Percentiles rank a stretch among this genome's conserved stretches.
Evolutionary conservation across 2,797 vertebrate species (phyloP).

Genomic region (Clarias platycephalus): DNA sequence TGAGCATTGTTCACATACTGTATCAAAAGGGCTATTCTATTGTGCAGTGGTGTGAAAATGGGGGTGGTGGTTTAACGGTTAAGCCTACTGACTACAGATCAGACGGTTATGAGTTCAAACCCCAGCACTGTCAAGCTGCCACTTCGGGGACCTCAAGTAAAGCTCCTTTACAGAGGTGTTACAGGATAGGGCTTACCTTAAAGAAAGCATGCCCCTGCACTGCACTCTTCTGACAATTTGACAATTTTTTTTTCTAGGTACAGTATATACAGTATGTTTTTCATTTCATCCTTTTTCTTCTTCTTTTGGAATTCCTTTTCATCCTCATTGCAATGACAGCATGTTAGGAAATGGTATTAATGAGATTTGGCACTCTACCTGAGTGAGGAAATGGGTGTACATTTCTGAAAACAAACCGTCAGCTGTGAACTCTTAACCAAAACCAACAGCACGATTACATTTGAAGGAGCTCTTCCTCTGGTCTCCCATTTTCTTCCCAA

Average conservation of each 20-base stretch:
- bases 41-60: neutral
- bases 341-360: neutral
- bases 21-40: neutral
- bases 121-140: neutral
- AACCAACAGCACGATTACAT: neutral
- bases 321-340: neutral
- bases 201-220: neutral
- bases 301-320: neutral
- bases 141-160: neutral
- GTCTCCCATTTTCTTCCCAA: neutral
- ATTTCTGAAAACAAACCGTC: neutral
- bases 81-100: neutral
- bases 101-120: neutral
- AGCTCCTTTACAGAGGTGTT: neutral
- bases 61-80: neutral
- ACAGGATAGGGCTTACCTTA: neutral
- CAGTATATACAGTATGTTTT: too few species aligned
- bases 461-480: neutral
- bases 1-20: conserved; percentile 4
- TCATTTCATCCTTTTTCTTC: too few species aligned
- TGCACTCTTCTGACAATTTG: neutral
- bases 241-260: too few species aligned
- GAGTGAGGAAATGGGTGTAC: neutral
- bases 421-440: neutral
- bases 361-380: neutral